Percentiles rank a stretch among this genome's conserved stretches.
phyloP scores from a whole-genome alignment of 2,888 invertebrate species.

The Ornithoptera alexandrae region DNA sequence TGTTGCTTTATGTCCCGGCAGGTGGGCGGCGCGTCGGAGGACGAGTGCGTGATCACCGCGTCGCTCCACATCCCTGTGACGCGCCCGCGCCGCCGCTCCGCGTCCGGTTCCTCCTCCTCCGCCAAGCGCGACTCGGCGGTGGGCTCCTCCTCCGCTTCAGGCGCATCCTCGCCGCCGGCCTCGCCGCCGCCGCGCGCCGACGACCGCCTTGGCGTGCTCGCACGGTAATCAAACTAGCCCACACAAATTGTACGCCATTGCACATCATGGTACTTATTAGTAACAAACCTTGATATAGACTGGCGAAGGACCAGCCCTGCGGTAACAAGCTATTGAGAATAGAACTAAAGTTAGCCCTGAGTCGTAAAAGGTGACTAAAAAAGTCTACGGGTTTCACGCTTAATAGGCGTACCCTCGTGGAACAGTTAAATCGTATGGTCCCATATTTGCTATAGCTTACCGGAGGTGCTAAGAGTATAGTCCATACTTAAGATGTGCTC shows the following conservation, averaged over 20 bases:
- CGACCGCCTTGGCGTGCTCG: slow-evolving; percentile 80
- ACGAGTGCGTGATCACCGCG: slow-evolving; percentile 86
- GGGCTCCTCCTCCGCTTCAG: slow-evolving; percentile 77
- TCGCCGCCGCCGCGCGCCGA: slow-evolving; percentile 57
- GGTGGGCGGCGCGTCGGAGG: slow-evolving; percentile 82
- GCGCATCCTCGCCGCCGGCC: slow-evolving; percentile 74
- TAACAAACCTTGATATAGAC: too few species aligned
- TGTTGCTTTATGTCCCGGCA: slow-evolving; percentile 33
- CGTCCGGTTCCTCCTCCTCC: slow-evolving; percentile 59
- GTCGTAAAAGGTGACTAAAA: too few species aligned
- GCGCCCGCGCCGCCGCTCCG: slow-evolving; percentile 72
- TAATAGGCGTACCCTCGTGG: too few species aligned
- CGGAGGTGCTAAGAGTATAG: too few species aligned
- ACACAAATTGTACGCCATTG: background rate
- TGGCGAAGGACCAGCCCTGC: too few species aligned
- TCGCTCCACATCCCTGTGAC: slow-evolving; percentile 88
- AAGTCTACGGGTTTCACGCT: too few species aligned
- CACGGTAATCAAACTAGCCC: slow-evolving; percentile 38
- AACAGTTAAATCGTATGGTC: too few species aligned
- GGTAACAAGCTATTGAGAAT: too few species aligned
- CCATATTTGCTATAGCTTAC: too few species aligned
- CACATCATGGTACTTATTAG: too few species aligned
- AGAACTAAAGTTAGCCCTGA: too few species aligned
- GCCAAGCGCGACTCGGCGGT: slow-evolving; percentile 81
- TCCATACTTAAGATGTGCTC: too few species aligned